Evolutionary conservation across 2,797 vertebrate genomes (phyloP), one percentile per base, ranked within the genome.

Genomic region (Eurystomus glaucurus): DNA sequence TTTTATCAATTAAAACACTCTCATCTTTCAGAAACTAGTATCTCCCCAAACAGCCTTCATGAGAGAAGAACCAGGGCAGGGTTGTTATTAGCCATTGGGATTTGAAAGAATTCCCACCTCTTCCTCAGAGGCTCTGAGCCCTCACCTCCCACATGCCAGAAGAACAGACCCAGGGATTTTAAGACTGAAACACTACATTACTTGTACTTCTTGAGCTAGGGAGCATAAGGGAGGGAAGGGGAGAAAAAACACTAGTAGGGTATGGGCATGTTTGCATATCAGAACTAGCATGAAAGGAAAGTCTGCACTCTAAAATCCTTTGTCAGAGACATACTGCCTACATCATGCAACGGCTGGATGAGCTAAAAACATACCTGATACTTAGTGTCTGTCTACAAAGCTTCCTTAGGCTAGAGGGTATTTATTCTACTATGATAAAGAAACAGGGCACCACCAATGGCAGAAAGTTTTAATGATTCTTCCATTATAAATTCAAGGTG

Each of bases 401-500:
- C 28, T 22, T 87, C 54, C 8, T 57, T 11, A 51, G 11, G 14
- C 46, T 62, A 37, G 17, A 77, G 3, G 6, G 11, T 11, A 66
- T 72, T 79, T 85, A 41, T 45, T 84, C n/a, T 17, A 16, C 26
- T 25, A 1, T 1, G 7, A 76, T 13, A 10, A 74, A 58, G 50
- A 85, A 80, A 66, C 2, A 3, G 23, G 52, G 15, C 10, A 51
- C 4, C 16, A 33, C 4, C 6, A 12, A 6, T 12, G 6, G 8
- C 55, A 85, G 9, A 68, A 68, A 85, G 10, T 9, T 69, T 91
- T 62, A 95, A 84, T 66, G 62, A 91, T 57, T 33, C 82, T 84
- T 68, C 41, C 45, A 72, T 77, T 94, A 95, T 69, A 87, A 96
- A 95, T 51, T 81, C 72, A 92, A 94, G 31, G 58, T 78, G 82